Conservation (phyloP, 2,888 invertebrate species). For the Ametastegia equiseti region DNA sequence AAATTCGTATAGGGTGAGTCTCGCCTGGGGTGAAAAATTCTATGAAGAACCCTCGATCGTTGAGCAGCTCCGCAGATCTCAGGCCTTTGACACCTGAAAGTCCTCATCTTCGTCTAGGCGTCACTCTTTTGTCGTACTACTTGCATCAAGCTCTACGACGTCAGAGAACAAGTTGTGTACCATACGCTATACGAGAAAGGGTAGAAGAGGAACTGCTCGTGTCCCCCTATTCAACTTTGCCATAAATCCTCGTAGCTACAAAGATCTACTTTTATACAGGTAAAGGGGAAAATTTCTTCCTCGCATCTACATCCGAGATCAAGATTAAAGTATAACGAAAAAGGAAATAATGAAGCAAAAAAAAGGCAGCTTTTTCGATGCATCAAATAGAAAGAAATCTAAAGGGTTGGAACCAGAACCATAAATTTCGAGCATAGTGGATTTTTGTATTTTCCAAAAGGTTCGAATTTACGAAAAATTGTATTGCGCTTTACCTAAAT, state of each 20-base stretch:
- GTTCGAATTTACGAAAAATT: no score
- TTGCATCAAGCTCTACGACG: slow-evolving; percentile 33
- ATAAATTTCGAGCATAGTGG: no score
- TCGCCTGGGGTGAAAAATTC: slow-evolving; percentile 9
- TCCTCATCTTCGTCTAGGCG: slow-evolving; percentile 48
- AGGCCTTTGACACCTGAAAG: slow-evolving; percentile 58
- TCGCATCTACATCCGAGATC: neutral
- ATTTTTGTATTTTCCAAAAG: no score
- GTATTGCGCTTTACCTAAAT: no score
- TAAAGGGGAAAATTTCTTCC: no score
- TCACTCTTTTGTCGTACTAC: neutral
- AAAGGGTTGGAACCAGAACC: no score
- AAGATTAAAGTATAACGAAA: neutral
- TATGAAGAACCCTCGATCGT: slow-evolving; percentile 48
- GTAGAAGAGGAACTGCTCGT: neutral
- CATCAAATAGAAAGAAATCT: no score
- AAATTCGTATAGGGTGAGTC: neutral
- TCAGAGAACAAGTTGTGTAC: slow-evolving; percentile 16
- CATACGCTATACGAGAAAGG: neutral
- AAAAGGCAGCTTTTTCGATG: neutral
- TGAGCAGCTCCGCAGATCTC: slow-evolving; percentile 44
- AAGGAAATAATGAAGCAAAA: neutral
- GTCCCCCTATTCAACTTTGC: neutral
- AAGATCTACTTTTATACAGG: neutral
- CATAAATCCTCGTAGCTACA: neutral